These are phyloP conservation scores for Drosophila ananassae DNA, from an alignment of 1,140 invertebrate species.

Conservation along the genomic window DNA sequence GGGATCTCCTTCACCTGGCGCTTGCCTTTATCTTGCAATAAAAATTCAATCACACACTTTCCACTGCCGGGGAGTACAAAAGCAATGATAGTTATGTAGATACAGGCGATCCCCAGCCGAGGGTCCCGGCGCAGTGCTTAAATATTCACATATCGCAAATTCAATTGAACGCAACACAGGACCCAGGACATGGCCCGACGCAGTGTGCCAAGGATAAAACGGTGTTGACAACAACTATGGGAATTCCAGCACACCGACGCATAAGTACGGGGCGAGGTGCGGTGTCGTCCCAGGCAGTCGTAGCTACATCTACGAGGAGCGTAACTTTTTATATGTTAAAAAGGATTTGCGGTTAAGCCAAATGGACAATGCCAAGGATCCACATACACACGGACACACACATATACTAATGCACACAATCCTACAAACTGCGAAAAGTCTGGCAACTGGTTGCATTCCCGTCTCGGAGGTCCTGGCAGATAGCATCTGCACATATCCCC, in stretches of 20 bases:
- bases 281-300: constrained; percentile 13
- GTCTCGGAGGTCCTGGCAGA: constrained; percentile 42
- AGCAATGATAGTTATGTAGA: constrained; percentile 74
- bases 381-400: constrained; percentile 16
- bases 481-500: constrained; percentile 77
- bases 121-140: constrained; percentile 76
- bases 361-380: constrained; percentile 65
- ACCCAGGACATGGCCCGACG: constrained; percentile 43
- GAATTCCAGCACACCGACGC: constrained; percentile 50
- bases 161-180: constrained; percentile 74
- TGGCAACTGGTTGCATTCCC: constrained; percentile 65
- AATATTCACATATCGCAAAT: constrained; percentile 83
- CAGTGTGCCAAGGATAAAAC: constrained; percentile 72
- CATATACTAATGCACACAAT: not conserved
- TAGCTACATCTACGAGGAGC: constrained; percentile 50
- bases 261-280: not conserved
- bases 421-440: constrained; percentile 34
- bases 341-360: constrained; percentile 82
- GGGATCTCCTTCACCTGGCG: constrained; percentile 42
- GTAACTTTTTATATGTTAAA: constrained; percentile 83
- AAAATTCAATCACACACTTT: constrained; percentile 75
- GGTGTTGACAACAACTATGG: constrained; percentile 82
- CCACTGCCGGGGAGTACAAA: constrained; percentile 20
- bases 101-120: constrained; percentile 34
- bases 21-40: constrained; percentile 74